Evolutionary conservation across 2,888 invertebrate species (phyloP), one percentile per base, ranked within the genome.

Genomic region (Halictus quadricinctus): DNA sequence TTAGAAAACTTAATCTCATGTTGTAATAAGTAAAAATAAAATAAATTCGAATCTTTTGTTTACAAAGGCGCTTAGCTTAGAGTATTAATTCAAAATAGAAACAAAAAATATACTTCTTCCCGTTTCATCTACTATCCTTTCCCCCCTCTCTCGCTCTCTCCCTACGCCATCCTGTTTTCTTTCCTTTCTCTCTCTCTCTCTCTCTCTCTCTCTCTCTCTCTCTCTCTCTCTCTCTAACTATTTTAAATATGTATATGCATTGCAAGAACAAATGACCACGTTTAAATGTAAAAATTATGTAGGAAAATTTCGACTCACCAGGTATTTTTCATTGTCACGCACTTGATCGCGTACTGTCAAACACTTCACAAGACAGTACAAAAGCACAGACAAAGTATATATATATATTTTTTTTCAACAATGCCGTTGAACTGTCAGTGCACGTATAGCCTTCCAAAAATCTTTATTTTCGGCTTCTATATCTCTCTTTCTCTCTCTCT

Each of bases 1-100:
- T 86, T 88, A 78, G 83, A 73, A 87, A 84, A 84, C 75, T 81
- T 88, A 87, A 89, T 87, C 84, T 86, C 80, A 85, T 82, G 36
- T 76, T 41, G 43, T 0, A 64, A 43, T 21, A 66, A 64, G 1
- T 48, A 15, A 13, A 72, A 43, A 25, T 15, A 13, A 36, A 48
- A 46, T 4, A n/a, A 76, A 76, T 41, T 29, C 8, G 15, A 21
- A 58, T 46, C 15, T 36, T 43, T 58, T 7, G 13, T 70, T 46
- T 15, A 41, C 8, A 73, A 29, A 25, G 50, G 41, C 10, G 29
- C 48, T 66, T 58, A 58, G n/a, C 50, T 54, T 72, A 54, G 3
- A 43, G 54, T 10, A 58, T 25, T 72, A 84, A 76, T 70, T 36
- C 29, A 64, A 36, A 58, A 25, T 75, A 46, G 29, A 84, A 76